Evolutionary conservation across 2,113 vertebrate genomes (phyloP).

Genomic region (Halcyon malimbica): DNA sequence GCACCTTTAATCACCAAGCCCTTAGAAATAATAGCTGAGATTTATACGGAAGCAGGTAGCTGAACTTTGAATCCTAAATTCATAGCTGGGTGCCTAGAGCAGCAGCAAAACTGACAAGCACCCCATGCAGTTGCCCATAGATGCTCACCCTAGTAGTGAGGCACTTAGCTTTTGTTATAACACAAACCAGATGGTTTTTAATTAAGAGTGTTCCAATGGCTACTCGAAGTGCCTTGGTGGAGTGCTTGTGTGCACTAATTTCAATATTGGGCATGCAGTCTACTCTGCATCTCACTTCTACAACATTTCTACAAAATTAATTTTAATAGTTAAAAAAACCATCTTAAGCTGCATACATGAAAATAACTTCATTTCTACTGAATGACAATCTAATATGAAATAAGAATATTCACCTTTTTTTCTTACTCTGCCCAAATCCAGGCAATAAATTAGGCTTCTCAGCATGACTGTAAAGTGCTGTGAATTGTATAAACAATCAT

Average conservation of each 20-base stretch:
- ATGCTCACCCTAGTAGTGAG: slow-evolving; percentile 23
- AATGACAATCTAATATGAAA: slow-evolving; percentile 73
- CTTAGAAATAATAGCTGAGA: not conserved
- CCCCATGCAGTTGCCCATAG: not conserved
- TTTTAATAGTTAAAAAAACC: slow-evolving; percentile 76
- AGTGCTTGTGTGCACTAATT: not conserved
- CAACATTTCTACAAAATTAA: slow-evolving; percentile 70
- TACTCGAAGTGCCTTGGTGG: not conserved
- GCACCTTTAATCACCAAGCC: slow-evolving; percentile 28
- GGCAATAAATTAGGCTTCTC: slow-evolving; percentile 73
- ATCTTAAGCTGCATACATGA: slow-evolving; percentile 70
- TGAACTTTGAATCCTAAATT: not conserved
- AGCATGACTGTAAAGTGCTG: slow-evolving; percentile 80
- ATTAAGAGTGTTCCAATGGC: not conserved
- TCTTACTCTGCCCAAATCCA: slow-evolving; percentile 77
- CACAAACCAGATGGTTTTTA: not conserved
- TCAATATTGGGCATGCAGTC: slow-evolving; percentile 46
- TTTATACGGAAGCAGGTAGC: not conserved
- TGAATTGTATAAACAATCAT: slow-evolving; percentile 81
- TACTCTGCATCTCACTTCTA: slow-evolving; percentile 65
- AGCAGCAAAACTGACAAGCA: slow-evolving; percentile 2
- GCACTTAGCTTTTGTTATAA: slow-evolving; percentile 34
- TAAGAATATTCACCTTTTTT: slow-evolving; percentile 74
- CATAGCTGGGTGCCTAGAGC: not conserved
- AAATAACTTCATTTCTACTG: slow-evolving; percentile 72